Evolutionary conservation across 2,888 invertebrate species (phyloP), one percentile per base, ranked within the genome.

Genomic region (Troides helena): DNA sequence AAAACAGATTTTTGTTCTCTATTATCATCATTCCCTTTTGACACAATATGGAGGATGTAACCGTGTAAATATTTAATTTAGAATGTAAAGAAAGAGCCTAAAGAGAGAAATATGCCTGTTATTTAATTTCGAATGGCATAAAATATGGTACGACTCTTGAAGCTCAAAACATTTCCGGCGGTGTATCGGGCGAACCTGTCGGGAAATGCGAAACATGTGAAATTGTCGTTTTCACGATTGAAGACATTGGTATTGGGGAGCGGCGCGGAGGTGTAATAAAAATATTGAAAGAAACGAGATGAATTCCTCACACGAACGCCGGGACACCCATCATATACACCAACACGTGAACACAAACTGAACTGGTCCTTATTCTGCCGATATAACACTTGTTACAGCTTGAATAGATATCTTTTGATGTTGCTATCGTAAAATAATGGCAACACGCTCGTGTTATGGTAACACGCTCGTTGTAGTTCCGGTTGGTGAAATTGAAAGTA

Each of bases 181-280:
- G 77, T 80, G 87, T 86, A 87, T 87, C 84, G 85, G 86, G 87
- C 81, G 87, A 77, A 80, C 76, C 80, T 70, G 75, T 71, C 72
- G 73, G 74, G 74, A 77, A 80, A 87, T 87, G 86, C 83, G 85
- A 82, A 82, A 86, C 86, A 90, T 86, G 86, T 85, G 83, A 89
- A 89, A 89, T 89, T 89, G 88, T 77, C 88, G 85, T 90, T 89
- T 90, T 88, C 86, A 87, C 90, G 89, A 85, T 74, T 83, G 82
- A 85, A 74, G 76, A 75, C 74, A 75, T 86, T 86, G 86, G 89
- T 88, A 90, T 87, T 83, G 88, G 87, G 84, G 87, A 74, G 71
- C 72, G 71, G 68, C 65, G 73, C 72, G 67, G 74, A 73, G 72
- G 74, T 75, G 80, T 80, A 84, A 86, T 84, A 84, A 83, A 84